Evolutionary conservation across 1,140 invertebrate genomes (phyloP), one percentile per base, ranked within the genome.

Genomic region (Elysia chlorotica): DNA sequence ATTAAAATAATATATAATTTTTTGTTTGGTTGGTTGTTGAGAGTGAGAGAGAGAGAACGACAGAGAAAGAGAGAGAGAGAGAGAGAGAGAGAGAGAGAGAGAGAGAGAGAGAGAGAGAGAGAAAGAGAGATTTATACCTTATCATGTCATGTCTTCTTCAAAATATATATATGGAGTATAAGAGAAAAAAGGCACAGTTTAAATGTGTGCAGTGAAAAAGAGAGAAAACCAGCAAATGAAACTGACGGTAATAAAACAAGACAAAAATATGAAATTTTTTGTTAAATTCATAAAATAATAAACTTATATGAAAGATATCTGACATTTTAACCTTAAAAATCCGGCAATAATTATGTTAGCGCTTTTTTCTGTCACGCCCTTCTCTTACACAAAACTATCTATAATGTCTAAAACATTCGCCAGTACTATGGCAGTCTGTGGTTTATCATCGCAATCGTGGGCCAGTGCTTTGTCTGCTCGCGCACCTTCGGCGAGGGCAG

Each of bases 401-500:
- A 48, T 48, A 48, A 48, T 14, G 41, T 48, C n/a, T 48, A 48
- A 14, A n/a, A 6, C 23, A 28, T 66, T 68, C 31, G 0, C 10
- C 56, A 71, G 67, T 71, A 84, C 65, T 85, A 80, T 62, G 83
- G 83, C 2, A 69, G 73, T 25, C 17, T 80, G 2, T 83, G 81
- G 78, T 73, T 85, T 25, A 81, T 79, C n/a, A 63, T 81, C 19
- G 79, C 72, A 25, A 78, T 85, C 54, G 74, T 85, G 1, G 65
- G 76, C 28, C 77, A 85, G 67, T 80, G 78, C 59, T 76, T 82
- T 33, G 77, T 84, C 28, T 82, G 80, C 35, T 76, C 77, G 53
- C 76, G 82, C 63, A 85, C 81, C 4, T 81, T 81, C 48, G 79
- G 78, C 2, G 79, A 80, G 33, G 72, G 78, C 2, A 82, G 81